Base-by-base conservation (phyloP, 2,113 vertebrate species). In the Dipodomys merriami region DNA sequence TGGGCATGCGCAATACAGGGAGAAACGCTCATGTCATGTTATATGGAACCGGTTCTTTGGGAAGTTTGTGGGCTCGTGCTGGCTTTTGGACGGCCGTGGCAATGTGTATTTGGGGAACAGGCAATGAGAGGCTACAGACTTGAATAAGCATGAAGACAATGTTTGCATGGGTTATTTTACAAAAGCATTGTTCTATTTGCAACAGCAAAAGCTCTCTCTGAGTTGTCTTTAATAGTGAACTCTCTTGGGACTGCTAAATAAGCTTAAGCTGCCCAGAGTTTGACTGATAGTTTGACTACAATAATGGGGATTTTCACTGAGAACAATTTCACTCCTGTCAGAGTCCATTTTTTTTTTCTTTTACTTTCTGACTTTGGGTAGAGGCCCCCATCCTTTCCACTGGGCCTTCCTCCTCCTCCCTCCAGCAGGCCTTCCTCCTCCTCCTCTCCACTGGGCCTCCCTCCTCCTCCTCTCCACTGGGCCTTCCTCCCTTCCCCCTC, bases 151-250 rank as follows among this genome's bases (percentile, higher is more conserved):
- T 33, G 67, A 30, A n/a, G 46, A 86, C 84, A 80, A 60, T 60
- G 29, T 89, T 88, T 90, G 44, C 65, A 15, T 65, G 44, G 27
- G 79, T 71, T 91, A 80, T 65, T 92, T 86, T 74, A 83, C 49
- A 44, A 69, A 88, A 86, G 29, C 90, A 53, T 33, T 35, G 12
- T 74, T 93, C 71, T 68, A 27, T 90, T 90, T 30, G 20, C 68
- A 68, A 76, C 91, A 91, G 10, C 10, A 49, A 49, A 39, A 39
- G 73, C 83, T 80, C 69, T 82, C 46, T 46, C 35, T 18, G 60
- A 64, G 65, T 78, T 23, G 25, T 62, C n/a, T 82, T 73, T 84
- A 64, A 46, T 68, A 57, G 46, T 10, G 10, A 83, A 39, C 46
- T 71, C 23, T 67, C 64, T 64, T 39, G 69, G 46, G 35, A 4